phyloP scores from a whole-genome alignment of 2,888 invertebrate species.

The Parnassius mnemosyne region DNA sequence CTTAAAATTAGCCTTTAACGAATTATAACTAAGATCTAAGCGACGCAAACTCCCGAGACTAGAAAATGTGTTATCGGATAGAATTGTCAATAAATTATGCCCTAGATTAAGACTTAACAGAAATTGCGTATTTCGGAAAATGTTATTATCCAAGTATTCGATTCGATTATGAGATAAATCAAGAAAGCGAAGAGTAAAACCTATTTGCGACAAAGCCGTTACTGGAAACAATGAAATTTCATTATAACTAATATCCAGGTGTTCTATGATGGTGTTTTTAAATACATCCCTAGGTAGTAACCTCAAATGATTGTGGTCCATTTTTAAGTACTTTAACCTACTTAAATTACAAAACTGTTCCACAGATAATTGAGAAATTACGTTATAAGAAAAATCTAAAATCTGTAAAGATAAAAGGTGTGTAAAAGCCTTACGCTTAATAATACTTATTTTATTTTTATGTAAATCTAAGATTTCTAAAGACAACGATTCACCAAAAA shows the following conservation, averaged over 20 bases:
- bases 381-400: slow-evolving; percentile 88
- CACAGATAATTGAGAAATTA: slow-evolving; percentile 87
- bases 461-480: slow-evolving; percentile 88
- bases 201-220: slow-evolving; percentile 87
- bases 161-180: slow-evolving; percentile 89
- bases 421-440: slow-evolving; percentile 88
- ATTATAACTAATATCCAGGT: slow-evolving; percentile 89
- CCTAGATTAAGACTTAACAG: slow-evolving; percentile 88
- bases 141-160: slow-evolving; percentile 92
- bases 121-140: slow-evolving; percentile 91
- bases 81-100: slow-evolving; percentile 89
- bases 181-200: slow-evolving; percentile 88
- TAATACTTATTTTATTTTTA: slow-evolving; percentile 85
- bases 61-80: slow-evolving; percentile 94
- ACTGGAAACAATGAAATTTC: slow-evolving; percentile 90
- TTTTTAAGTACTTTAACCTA: slow-evolving; percentile 85
- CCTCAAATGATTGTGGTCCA: slow-evolving; percentile 86
- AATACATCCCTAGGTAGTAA: slow-evolving; percentile 89
- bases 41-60: slow-evolving; percentile 88
- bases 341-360: slow-evolving; percentile 90
- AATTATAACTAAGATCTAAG: slow-evolving; percentile 90
- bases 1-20: slow-evolving; percentile 90
- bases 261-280: slow-evolving; percentile 88
- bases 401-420: slow-evolving; percentile 88
- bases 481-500: slow-evolving; percentile 85